Base-by-base conservation (phyloP, 2,888 invertebrate species). In the Fragum whitleyi region DNA sequence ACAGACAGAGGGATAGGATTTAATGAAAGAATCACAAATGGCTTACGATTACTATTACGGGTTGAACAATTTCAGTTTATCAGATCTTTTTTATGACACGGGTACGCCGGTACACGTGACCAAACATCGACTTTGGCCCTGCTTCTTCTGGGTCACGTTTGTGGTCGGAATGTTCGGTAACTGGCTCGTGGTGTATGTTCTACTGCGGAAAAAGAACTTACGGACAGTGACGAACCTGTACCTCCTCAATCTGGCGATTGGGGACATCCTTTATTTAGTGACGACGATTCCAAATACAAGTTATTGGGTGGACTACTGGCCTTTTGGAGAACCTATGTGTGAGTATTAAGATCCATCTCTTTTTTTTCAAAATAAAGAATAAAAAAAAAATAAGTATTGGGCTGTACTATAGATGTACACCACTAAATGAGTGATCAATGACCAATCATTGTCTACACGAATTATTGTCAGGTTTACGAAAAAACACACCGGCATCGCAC, bases 151-250 rank as follows among this genome's bases (percentile, higher is more conserved):
- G 55, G 32, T 85, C 2, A 85, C 83, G 11, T 81, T 86, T 42
- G 59, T 84, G 0, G 74, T 82, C 0, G 86, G 86, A 14, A 75
- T 83, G 68, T 67, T 74, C 21, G 86, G 86, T 16, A 86, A 86
- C 73, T 71, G 76, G 23, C 62, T 86, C 0, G 84, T 86, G 1
- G 73, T 86, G 47, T 85, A 81, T 51, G 80, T 83, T 32, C 69
- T 85, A 21, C 29, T 80, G 11, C 69, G 76, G 61, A 83, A 80
- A 55, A 82, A 81, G 72, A 69, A 80, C 23, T 71, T 84, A 26
- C 53, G 81, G 26, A 86, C 86, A 14, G 79, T 86, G 5, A 86
- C 86, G 9, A 86, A 86, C 59, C 70, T 85, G 21, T 86, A 80
- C 26, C 69, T 86, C 29, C 61, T 83, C 11, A 86, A 86, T 55